Conservation (phyloP, 2,113 vertebrate species). For the Microcebus lehilahytsara region DNA sequence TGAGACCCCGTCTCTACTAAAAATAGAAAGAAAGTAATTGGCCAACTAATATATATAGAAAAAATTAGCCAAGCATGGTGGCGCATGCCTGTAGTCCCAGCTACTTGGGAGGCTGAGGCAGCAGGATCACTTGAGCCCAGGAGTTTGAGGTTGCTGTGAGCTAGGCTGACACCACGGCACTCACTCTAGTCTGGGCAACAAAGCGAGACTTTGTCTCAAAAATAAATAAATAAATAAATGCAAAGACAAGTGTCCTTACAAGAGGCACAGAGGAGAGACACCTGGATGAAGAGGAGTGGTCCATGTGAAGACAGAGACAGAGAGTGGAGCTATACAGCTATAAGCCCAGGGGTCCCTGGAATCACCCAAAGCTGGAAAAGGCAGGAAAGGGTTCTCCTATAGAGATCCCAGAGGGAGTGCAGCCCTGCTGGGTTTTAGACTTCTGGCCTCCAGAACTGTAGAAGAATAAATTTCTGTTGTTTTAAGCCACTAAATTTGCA, state of each 20-base stretch:
- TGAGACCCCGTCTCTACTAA: too few species aligned
- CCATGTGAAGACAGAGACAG: not conserved
- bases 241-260: not conserved
- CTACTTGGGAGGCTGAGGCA: too few species aligned
- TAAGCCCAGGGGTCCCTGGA: not conserved
- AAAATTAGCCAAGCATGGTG: too few species aligned
- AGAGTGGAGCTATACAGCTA: not conserved
- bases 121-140: too few species aligned
- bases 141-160: too few species aligned
- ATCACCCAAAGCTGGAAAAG: not conserved
- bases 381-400: not conserved
- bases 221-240: not conserved
- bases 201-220: too few species aligned
- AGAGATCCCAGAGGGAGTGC: accelerated
- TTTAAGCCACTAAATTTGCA: not conserved
- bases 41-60: too few species aligned
- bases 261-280: not conserved
- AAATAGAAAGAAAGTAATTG: too few species aligned
- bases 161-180: too few species aligned
- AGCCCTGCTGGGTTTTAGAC: not conserved
- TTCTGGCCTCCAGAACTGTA: not conserved
- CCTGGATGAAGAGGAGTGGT: too few species aligned
- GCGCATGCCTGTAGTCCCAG: too few species aligned
- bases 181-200: too few species aligned
- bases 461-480: not conserved